Evolutionary conservation across 2,113 vertebrate species (phyloP).

Genomic region (Channa maculata): DNA sequence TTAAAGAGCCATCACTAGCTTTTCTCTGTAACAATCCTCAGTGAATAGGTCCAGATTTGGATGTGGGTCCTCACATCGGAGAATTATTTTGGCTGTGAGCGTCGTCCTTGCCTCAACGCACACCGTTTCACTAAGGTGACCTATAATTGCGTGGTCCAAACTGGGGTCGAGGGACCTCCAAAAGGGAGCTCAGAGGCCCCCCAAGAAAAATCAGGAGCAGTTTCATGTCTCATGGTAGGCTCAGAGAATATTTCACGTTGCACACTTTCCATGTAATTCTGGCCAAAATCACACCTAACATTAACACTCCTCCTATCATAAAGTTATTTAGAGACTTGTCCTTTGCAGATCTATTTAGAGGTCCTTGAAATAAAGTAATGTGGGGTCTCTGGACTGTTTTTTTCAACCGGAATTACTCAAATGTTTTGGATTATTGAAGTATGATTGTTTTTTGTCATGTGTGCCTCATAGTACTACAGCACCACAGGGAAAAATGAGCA

Average conservation of each 20-base stretch:
- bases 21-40: background rate
- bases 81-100: conserved; percentile 39
- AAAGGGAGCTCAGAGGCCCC: conserved; percentile 11
- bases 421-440: too few relatives aligned
- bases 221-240: background rate
- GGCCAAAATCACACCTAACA: background rate
- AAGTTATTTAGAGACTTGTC: too few relatives aligned
- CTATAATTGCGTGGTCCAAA: conserved; percentile 47
- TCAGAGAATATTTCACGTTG: background rate
- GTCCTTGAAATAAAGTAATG: too few relatives aligned
- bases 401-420: too few relatives aligned
- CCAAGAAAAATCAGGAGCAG: conserved; percentile 17
- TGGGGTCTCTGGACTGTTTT: too few relatives aligned
- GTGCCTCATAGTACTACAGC: too few relatives aligned
- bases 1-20: background rate
- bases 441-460: background rate
- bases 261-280: background rate
- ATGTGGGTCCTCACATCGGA: conserved; percentile 38
- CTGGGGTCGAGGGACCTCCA: conserved; percentile 16
- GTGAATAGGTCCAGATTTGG: conserved; percentile 36
- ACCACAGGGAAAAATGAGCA: too few relatives aligned
- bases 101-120: conserved; percentile 43
- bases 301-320: too few relatives aligned
- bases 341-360: too few relatives aligned
- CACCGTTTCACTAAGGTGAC: conserved; percentile 58